phyloP scores from a whole-genome alignment of 1,140 invertebrate species.

The Pogonomyrmex californicus region DNA sequence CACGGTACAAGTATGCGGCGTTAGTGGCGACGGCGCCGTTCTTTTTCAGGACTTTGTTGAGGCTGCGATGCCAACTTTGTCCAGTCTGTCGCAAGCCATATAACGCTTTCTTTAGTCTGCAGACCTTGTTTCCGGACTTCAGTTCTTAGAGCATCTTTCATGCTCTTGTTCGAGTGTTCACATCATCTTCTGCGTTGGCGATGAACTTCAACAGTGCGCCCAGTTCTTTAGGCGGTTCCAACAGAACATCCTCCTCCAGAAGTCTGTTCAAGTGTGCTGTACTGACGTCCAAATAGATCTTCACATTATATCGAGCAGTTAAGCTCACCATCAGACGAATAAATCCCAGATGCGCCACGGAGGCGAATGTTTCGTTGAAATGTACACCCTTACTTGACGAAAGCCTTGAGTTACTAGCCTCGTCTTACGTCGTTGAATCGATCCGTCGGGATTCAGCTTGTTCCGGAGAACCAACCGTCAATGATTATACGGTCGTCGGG shows the following conservation, averaged over 20 bases:
- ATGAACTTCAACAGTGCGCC: neutral
- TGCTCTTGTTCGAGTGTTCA: neutral
- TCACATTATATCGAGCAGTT: neutral
- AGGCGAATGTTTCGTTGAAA: conserved; percentile 67
- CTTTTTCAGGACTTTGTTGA: neutral
- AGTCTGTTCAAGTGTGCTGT: neutral
- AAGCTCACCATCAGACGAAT: neutral
- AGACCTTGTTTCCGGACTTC: neutral
- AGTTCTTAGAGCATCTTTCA: neutral
- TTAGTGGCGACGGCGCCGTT: neutral
- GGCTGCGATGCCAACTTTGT: neutral
- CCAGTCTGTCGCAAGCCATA: conserved; percentile 24
- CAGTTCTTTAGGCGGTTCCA: neutral
- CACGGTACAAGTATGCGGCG: neutral
- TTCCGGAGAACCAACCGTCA: conserved; percentile 80
- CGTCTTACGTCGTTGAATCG: conserved; percentile 78
- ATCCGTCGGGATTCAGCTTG: conserved; percentile 72
- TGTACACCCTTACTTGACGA: conserved; percentile 66
- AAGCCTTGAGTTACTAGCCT: conserved; percentile 81
- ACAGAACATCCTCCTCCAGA: neutral
- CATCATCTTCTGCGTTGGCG: neutral
- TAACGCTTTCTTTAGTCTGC: neutral
- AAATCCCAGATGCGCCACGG: neutral
- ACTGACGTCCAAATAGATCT: neutral
- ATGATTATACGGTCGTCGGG: conserved; percentile 65